Base-by-base conservation (phyloP, 2,797 vertebrate genomes). In the Eulemur mongoz region DNA sequence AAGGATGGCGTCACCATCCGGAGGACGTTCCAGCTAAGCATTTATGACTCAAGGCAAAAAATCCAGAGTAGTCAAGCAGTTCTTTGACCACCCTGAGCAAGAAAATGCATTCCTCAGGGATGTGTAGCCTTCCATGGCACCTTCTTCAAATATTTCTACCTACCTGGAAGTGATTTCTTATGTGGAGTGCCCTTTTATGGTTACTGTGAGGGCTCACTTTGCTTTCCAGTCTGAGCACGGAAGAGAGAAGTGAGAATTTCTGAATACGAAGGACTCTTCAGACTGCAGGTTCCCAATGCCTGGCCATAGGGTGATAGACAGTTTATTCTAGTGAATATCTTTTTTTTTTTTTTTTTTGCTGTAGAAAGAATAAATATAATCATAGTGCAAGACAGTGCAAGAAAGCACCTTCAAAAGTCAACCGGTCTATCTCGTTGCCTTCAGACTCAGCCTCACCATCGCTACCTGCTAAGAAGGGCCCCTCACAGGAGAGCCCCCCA, bases 1-100 rank as follows among this genome's bases (percentile, higher is more conserved):
- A 40, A 43, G 5, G 14, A 50, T 4, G 11, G 63, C 7, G 0
- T 0, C 0, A 0, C 52, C 65, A 17, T n/a, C 70, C 8, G 18
- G 59, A 57, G 67, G 35, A 57, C 2, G 22, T 15, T 10, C 23
- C 25, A 7, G 7, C 11, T 54, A n/a, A 57, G 57, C 18, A 10
- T 22, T 35, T 17, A n/a, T 4, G 32, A 43, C 25, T 65, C 30
- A 65, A 84, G 30, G 73, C 38, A 30, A 81, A 89, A 63, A 82
- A 20, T 43, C 48, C 38, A 7, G 11, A 59, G 52, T 10, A 30
- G 20, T 7, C 48, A 15, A 69, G 38, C 35, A 9, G 6, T 52
- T 14, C 20, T 67, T 45, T 15, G 59, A n/a, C 25, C 38, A 0
- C 23, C 8, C 8, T 32, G 22, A 4, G 22, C 11, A 10, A 45